Evolutionary conservation across 2,113 vertebrate genomes (phyloP).

Genomic region (Paedocypris sp.): DNA sequence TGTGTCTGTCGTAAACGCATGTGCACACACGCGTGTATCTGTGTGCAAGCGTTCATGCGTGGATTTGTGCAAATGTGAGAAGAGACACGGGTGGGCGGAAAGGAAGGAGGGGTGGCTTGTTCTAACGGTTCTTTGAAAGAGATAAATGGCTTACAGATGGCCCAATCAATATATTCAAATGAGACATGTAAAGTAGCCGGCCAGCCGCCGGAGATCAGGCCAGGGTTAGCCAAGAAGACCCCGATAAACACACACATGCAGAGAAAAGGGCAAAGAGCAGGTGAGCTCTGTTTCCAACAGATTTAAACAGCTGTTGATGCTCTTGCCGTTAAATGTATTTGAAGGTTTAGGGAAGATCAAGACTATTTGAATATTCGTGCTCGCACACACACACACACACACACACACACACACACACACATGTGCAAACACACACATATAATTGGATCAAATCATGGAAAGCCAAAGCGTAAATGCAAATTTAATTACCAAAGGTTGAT

Average conservation of each 20-base stretch:
- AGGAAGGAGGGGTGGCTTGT: slow-evolving; percentile 51
- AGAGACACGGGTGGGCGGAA: slow-evolving; percentile 52
- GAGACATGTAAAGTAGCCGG: slow-evolving; percentile 53
- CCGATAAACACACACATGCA: too few species aligned
- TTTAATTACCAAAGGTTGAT: too few species aligned
- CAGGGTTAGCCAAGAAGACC: slow-evolving; percentile 12
- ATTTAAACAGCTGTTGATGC: not conserved
- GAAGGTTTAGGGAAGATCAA: not conserved
- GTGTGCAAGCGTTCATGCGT: slow-evolving; percentile 18
- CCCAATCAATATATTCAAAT: slow-evolving; percentile 73
- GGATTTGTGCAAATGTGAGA: slow-evolving; percentile 24
- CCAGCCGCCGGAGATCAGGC: slow-evolving; percentile 28
- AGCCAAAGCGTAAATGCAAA: too few species aligned
- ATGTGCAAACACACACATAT: too few species aligned
- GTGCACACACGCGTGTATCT: slow-evolving; percentile 10
- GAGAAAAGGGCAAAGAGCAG: not conserved
- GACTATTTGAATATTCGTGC: too few species aligned
- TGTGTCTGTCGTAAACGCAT: not conserved
- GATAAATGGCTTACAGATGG: slow-evolving; percentile 73
- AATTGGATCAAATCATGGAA: too few species aligned
- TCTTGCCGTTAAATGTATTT: not conserved
- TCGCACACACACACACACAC: too few species aligned
- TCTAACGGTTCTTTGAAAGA: slow-evolving; percentile 66
- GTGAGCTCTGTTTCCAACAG: not conserved
- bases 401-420: too few species aligned